Base-by-base conservation (phyloP, 2,888 invertebrate species). In the Xestobium rufovillosum region DNA sequence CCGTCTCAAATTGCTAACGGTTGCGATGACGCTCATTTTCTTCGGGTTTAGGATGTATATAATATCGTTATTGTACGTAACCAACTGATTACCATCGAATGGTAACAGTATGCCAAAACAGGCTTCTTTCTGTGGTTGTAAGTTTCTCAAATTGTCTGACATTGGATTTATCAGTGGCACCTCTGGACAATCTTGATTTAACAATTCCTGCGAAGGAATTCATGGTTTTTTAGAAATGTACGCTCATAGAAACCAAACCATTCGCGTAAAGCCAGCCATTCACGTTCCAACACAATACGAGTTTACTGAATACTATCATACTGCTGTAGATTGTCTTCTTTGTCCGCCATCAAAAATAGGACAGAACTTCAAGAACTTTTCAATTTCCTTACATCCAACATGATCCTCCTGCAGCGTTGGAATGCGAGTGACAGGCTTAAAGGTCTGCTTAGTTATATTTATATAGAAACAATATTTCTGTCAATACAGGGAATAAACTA, bases 21-120 rank as follows among this genome's bases (percentile, higher is more conserved):
- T 74, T 1, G 78, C 78, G 31, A 82, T 70, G 8, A 86, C 75
- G 31, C 72, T 72, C 42, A 80, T 70, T 36, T 74, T 73, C 26
- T 75, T 66, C 13, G 88, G 80, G 68, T 90, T 83, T 26, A 92
- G 67, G 31, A 92, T 72, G 52, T 83, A 83, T 16, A 91, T 68
- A 32, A 76, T 61, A 38, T 75, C 72, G 25, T 78, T 76, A 61
- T 79, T 80, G 66, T 83, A 82, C 0, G 87, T 80, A 16, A 90
- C 75, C 14, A 91, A 67, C 53, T 81, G 74, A 38, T 78, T 75
- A 14, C 85, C 81, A 30, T 74, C 71, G 64, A 83, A 88, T 48
- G 80, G 73, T 42, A 71, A 57, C 15, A 85, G 58, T 11, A 68
- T 68, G 1, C 80, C 78, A 57, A 86, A 83, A 43, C 76, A 74